phyloP scores from a whole-genome alignment of 1,140 invertebrate species.

The Adelges cooleyi region DNA sequence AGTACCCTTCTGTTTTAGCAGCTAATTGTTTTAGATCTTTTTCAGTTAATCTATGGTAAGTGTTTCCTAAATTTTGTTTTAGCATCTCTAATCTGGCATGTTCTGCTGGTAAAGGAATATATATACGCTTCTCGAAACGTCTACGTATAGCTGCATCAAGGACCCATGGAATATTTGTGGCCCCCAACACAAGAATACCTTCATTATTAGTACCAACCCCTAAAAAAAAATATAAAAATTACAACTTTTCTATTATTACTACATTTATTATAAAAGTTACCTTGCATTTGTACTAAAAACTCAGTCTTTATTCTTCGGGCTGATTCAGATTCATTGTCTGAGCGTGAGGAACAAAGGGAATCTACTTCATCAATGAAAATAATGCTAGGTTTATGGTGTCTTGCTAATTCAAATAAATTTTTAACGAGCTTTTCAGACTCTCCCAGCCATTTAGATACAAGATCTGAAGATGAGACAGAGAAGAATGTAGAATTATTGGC shows the following conservation, averaged over 20 bases:
- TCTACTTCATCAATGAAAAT: constrained; percentile 99
- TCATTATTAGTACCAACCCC: constrained; percentile 92
- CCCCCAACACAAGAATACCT: constrained; percentile 90
- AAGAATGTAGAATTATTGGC: constrained; percentile 99
- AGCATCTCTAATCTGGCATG: constrained; percentile 88
- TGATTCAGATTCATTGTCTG: constrained; percentile 98
- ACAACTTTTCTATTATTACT: too few species aligned
- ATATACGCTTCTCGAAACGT: constrained; percentile 97
- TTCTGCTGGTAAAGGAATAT: constrained; percentile 93
- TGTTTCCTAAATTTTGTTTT: constrained; percentile 88
- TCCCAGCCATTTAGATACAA: constrained; percentile 98
- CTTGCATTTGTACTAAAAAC: constrained; percentile 99
- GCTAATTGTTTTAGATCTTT: constrained; percentile 79
- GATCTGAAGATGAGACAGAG: constrained; percentile 94
- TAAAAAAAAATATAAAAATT: constrained; percentile 37
- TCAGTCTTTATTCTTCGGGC: constrained; percentile 98
- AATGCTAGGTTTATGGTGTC: constrained; percentile 92
- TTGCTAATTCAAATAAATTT: constrained; percentile 90
- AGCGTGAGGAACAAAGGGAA: constrained; percentile 92
- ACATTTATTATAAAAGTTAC: too few species aligned
- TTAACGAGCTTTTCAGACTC: constrained; percentile 98
- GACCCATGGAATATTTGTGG: constrained; percentile 99
- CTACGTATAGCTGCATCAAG: constrained; percentile 92
- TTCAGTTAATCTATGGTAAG: constrained; percentile 71
- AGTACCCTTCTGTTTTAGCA: constrained; percentile 70